Evolutionary conservation across 2,797 vertebrate genomes (phyloP).

Genomic region (Myotis pilosus): DNA sequence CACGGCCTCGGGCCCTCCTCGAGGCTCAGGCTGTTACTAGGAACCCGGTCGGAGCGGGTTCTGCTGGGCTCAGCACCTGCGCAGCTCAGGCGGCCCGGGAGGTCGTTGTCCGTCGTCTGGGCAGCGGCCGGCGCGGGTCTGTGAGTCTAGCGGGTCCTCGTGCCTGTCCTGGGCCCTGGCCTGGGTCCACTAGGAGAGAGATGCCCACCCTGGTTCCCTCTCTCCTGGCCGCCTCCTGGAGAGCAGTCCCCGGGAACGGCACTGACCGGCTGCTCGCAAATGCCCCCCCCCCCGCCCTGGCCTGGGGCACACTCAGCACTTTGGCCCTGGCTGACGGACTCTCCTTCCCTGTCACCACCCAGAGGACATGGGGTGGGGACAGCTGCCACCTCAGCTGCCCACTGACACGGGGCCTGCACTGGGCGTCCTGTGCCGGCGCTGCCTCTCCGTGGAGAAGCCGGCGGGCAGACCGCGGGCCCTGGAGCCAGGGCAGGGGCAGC

Average conservation of each 20-base stretch:
- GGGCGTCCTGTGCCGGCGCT: background rate
- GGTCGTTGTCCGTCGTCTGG: background rate
- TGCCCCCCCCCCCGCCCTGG: background rate
- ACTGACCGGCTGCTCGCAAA: background rate
- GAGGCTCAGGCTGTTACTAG: background rate
- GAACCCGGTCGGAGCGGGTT: background rate
- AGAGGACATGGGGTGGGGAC: background rate
- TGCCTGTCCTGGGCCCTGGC: background rate
- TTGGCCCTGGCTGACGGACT: background rate
- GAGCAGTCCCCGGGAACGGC: fast-evolving
- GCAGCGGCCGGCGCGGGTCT: too few relatives aligned
- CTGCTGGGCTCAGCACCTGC: background rate
- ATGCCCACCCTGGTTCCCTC: background rate
- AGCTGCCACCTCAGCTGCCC: background rate
- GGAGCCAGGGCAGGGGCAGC: background rate
- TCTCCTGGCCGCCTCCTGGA: background rate
- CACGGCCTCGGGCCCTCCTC: background rate
- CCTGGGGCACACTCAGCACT: background rate
- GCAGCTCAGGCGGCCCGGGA: background rate
- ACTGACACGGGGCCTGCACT: fast-evolving
- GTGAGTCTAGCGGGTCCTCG: background rate
- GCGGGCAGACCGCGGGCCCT: fast-evolving
- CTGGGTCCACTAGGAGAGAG: background rate
- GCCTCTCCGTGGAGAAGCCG: fast-evolving
- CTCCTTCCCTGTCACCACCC: background rate